Base-by-base conservation (phyloP, 2,888 invertebrate genomes). In the Chymomyza caudatula region DNA sequence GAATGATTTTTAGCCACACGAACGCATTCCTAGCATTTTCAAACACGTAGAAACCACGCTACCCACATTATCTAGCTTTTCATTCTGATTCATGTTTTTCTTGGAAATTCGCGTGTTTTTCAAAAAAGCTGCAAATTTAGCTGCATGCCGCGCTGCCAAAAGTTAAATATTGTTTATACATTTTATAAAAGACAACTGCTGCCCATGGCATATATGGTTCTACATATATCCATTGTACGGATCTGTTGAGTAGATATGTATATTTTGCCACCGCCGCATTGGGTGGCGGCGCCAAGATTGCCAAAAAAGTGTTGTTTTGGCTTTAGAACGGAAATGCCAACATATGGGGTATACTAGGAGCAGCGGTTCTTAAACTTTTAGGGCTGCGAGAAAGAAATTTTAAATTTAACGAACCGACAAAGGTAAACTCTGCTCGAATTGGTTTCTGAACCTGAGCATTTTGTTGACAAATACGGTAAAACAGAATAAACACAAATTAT, bases 321-420 rank as follows among this genome's bases (percentile, higher is more conserved):
- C 55, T 55, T 47, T 37, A 60, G 74, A 79, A 66, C 80, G 80
- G 80, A 81, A 85, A 83, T 80, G 71, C 80, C 85, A 74, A 78
- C 68, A 70, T 71, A 66, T 23, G 49, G 61, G 61, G 70, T 57
- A 66, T 69, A 60, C 4, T 13, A 20, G 22, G 29, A 4, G 11
- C 29, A 37, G 29, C 29, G 29, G 11, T 37, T 37, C 29, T 11
- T 11, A 37, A 37, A 37, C 11, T 11, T 0, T 4, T 3, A 29
- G n/a, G n/a, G n/a, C n/a, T n/a, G n/a, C n/a, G n/a, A n/a, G n/a
- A n/a, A n/a, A n/a, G n/a, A n/a, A n/a, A n/a, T n/a, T n/a, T n/a
- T n/a, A n/a, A n/a, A n/a, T n/a, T n/a, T n/a, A n/a, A n/a, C n/a
- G n/a, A n/a, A n/a, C n/a, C n/a, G n/a, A n/a, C n/a, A n/a, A n/a